Evolutionary conservation across 53 echinoderm and acorn worm species (phyloP), one percentile per base, ranked within the genome.

Genomic region (Hippasteria phrygiana): DNA sequence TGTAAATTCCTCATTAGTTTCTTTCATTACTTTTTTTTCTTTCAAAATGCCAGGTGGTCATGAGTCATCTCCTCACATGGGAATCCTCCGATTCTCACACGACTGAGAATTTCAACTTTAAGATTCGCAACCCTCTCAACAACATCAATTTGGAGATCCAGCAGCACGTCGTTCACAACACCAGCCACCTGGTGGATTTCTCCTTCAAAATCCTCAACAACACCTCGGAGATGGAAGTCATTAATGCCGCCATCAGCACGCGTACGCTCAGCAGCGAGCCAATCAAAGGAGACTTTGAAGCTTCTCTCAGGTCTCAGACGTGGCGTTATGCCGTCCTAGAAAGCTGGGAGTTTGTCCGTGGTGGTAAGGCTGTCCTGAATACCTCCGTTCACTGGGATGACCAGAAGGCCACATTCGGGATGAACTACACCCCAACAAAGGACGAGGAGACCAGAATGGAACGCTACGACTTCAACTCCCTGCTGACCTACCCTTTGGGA

Each of bases 141-240:
- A 85, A 51, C 53, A 85, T 85, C 71, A 70, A 85, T 40, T 35
- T 85, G 4, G 85, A 85, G 71, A 28, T 85, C 70, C 85, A 85
- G 53, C 85, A 85, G 85, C 69, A 37, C 22, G 4, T 29, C 4
- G 2, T 71, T 41, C 29, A 20, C 51, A 85, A 85, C 54, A 11
- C n/a, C 33, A 85, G 34, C 54, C 85, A 71, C n/a, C 85, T 71
- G 48, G 47, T 85, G 36, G 85, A 69, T 24, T 71, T 85, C 85
- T 50, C 71, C 85, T 71, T 85, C 48, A 9, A 35, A 0, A 29
- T 85, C 54, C 20, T 85, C 35, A 85, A 85, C 71, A 85, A 85
- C 69, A 85, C 85, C 85, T 85, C 85, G 0, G 85, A 85, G 85
- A 18, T 69, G 51, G 70, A 71, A 38, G 50, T 85, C 12, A 48